These are phyloP conservation scores for Schizopygopsis malacanthus DNA, from an alignment of 2,797 vertebrate genomes.

Conservation along the genomic window DNA sequence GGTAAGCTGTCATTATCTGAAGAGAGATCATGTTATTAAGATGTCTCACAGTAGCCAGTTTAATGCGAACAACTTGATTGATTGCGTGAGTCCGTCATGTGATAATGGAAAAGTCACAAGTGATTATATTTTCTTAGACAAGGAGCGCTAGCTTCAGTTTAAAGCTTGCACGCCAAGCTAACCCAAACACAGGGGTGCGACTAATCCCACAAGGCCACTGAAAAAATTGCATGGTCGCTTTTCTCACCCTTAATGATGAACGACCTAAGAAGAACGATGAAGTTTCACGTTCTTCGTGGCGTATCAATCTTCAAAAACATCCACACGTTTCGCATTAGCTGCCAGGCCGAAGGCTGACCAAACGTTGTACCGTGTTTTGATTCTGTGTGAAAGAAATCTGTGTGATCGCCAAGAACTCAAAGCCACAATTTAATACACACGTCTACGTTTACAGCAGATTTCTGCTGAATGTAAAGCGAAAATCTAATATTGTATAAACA, in stretches of 20 bases:
- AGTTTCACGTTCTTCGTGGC: slow-evolving; percentile 34
- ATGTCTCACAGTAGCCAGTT: slow-evolving; percentile 6
- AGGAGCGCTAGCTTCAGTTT: slow-evolving; percentile 11
- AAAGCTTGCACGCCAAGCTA: not conserved
- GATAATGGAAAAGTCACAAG: slow-evolving; percentile 28
- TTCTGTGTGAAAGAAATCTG: slow-evolving; percentile 68
- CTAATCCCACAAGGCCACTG: slow-evolving; percentile 14
- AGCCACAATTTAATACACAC: slow-evolving; percentile 70
- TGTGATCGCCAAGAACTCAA: slow-evolving; percentile 67
- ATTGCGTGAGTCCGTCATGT: slow-evolving; percentile 3
- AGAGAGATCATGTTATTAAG: slow-evolving; percentile 23
- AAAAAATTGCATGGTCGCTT: slow-evolving; percentile 20
- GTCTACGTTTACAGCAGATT: slow-evolving; percentile 70
- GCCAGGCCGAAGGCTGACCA: slow-evolving; percentile 41
- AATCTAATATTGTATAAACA: slow-evolving; percentile 71
- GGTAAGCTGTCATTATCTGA: not conserved
- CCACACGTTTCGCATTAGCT: slow-evolving; percentile 31
- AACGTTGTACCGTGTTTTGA: slow-evolving; percentile 67
- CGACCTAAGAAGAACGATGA: slow-evolving; percentile 28
- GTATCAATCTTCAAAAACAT: slow-evolving; percentile 49
- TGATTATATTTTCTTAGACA: slow-evolving; percentile 27
- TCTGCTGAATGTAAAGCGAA: slow-evolving; percentile 67
- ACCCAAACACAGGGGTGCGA: slow-evolving; percentile 12
- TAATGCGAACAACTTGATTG: slow-evolving; percentile 4
- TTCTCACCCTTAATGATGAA: slow-evolving; percentile 21